Evolutionary conservation across 2,888 invertebrate genomes (phyloP).

Genomic region (Protodeltote pygarga): DNA sequence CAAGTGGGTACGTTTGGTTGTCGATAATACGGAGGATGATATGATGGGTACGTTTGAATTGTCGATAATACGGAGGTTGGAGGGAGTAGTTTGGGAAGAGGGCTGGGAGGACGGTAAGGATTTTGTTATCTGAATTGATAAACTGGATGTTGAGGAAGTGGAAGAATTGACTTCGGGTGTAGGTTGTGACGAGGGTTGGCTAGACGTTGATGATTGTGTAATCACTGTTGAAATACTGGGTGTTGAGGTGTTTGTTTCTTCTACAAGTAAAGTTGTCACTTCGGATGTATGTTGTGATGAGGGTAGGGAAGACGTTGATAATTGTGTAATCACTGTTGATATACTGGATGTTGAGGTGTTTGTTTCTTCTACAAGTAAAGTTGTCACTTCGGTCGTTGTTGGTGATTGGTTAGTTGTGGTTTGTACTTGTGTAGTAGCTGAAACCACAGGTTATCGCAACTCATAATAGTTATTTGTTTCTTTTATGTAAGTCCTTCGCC

Average conservation of each 20-base stretch:
- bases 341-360: background rate
- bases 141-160: no score
- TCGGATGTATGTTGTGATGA: background rate
- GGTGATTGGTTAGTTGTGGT: conserved; percentile 2
- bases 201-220: background rate
- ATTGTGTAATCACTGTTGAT: background rate
- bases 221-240: background rate
- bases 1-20: background rate
- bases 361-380: conserved; percentile 1
- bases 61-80: background rate
- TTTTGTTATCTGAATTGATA: background rate
- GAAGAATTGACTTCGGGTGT: no score
- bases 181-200: background rate
- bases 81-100: background rate
- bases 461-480: conserved; percentile 16
- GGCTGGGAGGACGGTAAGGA: background rate
- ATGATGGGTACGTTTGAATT: background rate
- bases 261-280: no score
- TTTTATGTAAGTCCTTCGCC: no score
- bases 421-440: conserved; percentile 24
- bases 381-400: conserved; percentile 1
- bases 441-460: conserved; percentile 33
- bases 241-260: no score
- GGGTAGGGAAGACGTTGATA: background rate
- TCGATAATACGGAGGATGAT: background rate